A percentile compares a stretch with the other conserved stretches of the same genome.
Conservation (phyloP, 2,888 invertebrate genomes). For the Formica aserva region DNA sequence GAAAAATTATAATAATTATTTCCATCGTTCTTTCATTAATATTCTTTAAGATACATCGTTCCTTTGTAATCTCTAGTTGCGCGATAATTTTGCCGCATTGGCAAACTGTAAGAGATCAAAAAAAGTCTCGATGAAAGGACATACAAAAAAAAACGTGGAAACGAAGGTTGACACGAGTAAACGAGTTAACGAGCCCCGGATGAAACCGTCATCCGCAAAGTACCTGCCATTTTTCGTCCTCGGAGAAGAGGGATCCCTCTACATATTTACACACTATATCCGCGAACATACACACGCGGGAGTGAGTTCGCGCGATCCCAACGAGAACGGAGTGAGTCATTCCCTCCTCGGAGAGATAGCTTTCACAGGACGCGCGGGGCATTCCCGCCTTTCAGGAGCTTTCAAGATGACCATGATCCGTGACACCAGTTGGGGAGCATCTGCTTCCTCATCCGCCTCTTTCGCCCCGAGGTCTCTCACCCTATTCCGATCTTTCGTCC, state of each 20-base stretch:
- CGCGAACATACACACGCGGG: background rate
- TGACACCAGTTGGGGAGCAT: constrained; percentile 71
- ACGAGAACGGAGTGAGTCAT: constrained; percentile 55
- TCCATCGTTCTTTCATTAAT: background rate
- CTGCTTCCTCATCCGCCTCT: constrained; percentile 66
- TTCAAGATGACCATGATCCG: constrained; percentile 77
- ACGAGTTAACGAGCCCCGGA: constrained; percentile 54
- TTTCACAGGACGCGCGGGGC: constrained; percentile 67
- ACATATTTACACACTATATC: constrained; percentile 45
- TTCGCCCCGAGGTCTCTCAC: constrained; percentile 64
- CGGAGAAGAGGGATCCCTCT: constrained; percentile 32
- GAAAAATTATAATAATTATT: background rate
- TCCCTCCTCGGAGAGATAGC: constrained; percentile 71
- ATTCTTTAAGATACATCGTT: background rate
- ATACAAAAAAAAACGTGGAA: constrained; percentile 23
- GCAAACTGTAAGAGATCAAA: background rate
- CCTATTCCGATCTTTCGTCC: constrained; percentile 65
- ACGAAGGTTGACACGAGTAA: constrained; percentile 52
- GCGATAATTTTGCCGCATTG: background rate
- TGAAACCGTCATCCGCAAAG: constrained; percentile 55
- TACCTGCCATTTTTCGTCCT: constrained; percentile 52
- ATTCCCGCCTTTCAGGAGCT: constrained; percentile 68
- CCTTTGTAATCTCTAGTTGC: background rate
- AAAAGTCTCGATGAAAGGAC: constrained; percentile 27
- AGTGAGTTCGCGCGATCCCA: constrained; percentile 18